Base-by-base conservation (phyloP, 2,113 vertebrate genomes). In the Mirza zaza region DNA sequence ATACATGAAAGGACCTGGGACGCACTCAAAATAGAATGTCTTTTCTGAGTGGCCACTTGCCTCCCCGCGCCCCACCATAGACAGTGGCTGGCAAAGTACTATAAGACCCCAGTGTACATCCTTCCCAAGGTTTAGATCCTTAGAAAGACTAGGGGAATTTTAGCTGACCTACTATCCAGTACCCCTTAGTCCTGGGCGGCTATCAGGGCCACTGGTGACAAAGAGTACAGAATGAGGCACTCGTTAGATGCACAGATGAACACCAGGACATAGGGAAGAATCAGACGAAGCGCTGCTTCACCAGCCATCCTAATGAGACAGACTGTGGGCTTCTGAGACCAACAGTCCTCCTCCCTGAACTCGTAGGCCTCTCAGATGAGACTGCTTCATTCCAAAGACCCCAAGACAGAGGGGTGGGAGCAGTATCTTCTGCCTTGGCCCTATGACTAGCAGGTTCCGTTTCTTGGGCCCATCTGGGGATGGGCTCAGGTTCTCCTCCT, bases 251-350 rank as follows among this genome's bases (percentile, higher is more conserved):
- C 25, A 10, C 18, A 20, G 55, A 8, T 9, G 67, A 63, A 59
- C 0, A 21, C 32, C 65, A 73, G 52, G 55, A 57, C 48, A 52
- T 1, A 1, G 20, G 55, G 27, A 48, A 34, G 67, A 21, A 10
- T 9, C 0, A 11, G 36, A 36, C 7, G 23, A 48, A 42, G 25
- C 25, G 6, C 71, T 57, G 25, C 10, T 85, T 65, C 23, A 39
- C 32, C 8, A 20, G 68, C 3, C n/a, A 17, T 7, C 36, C n/a
- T 20, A 29, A 29, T 0, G 0, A 12, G 65, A 55, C 1, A 68
- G 48, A 21, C 32, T 21, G 15, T 0, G n/a, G 14, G 55, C 55
- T 50, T 34, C 39, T 18, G 57, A 9, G 14, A 36, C 73, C 59
- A 5, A 42, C 7, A 52, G 50, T 27, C 29, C 17, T 45, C 42